Evolutionary conservation across 1,140 invertebrate species (phyloP).

Genomic region (Doryteuthis pealeii): DNA sequence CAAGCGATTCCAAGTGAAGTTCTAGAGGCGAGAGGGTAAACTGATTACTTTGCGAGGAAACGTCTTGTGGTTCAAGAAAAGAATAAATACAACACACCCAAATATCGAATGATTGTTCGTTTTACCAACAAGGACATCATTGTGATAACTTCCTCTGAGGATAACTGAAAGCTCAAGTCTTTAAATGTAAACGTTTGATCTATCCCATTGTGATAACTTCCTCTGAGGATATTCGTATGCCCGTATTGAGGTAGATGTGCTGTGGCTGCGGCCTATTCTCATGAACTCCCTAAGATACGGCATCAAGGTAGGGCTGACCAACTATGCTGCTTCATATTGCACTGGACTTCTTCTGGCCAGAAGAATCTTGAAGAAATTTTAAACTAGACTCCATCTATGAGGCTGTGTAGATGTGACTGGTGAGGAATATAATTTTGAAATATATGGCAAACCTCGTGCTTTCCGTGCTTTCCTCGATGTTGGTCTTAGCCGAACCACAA

Average conservation of each 20-base stretch:
- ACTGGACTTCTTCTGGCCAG: constrained; percentile 94
- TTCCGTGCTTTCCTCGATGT: constrained; percentile 97
- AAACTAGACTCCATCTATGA: constrained; percentile 88
- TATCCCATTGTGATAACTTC: too few species aligned
- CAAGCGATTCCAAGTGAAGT: too few species aligned
- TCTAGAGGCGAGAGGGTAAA: too few species aligned
- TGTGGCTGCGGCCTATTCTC: constrained; percentile 94
- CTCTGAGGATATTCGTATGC: too few species aligned
- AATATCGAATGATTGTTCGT: too few species aligned
- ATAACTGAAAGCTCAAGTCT: constrained; percentile 96
- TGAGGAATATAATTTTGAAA: constrained; percentile 93
- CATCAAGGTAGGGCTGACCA: constrained; percentile 87
- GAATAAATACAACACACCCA: too few species aligned
- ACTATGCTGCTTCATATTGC: constrained; percentile 99
- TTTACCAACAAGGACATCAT: too few species aligned
- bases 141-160: too few species aligned
- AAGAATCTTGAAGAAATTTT: constrained; percentile 88
- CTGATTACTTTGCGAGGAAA: too few species aligned
- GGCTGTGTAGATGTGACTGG: constrained; percentile 89
- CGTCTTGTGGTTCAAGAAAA: too few species aligned
- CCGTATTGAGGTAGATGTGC: constrained; percentile 92
- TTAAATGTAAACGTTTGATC: constrained; percentile 54
- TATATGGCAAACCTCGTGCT: constrained; percentile 86
- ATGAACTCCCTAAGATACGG: constrained; percentile 85
- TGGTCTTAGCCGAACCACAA: constrained; percentile 93